Conservation (phyloP, 1,140 invertebrate species). For the Melitaea cinxia region DNA sequence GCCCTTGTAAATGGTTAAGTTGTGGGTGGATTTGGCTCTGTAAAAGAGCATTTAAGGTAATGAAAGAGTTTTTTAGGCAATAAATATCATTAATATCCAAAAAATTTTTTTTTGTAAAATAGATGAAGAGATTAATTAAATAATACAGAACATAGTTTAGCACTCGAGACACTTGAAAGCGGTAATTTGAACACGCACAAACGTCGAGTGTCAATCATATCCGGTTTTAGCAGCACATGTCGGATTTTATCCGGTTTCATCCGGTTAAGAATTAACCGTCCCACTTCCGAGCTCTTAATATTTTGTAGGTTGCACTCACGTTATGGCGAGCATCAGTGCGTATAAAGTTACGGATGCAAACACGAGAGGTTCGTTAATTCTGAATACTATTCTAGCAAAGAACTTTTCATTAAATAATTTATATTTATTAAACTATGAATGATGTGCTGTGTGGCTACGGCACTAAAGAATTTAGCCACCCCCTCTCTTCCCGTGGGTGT, state of each 20-base stretch:
- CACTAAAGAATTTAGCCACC: no score
- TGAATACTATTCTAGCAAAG: not conserved
- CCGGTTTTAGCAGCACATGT: not conserved
- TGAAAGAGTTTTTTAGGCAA: no score
- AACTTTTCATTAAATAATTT: not conserved
- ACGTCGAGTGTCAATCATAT: not conserved
- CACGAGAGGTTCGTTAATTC: conserved; percentile 1
- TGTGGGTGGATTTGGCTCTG: no score
- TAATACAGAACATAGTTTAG: not conserved
- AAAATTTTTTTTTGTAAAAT: no score
- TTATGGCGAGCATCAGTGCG: conserved; percentile 1
- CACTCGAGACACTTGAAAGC: not conserved
- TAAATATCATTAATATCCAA: no score
- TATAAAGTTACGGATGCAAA: conserved; percentile 7
- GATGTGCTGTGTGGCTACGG: no score
- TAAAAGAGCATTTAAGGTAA: no score
- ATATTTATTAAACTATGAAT: not conserved
- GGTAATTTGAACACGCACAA: not conserved
- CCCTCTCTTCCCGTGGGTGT: no score
- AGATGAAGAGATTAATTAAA: not conserved
- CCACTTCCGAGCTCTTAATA: not conserved
- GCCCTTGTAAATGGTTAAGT: no score
- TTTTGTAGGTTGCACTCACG: not conserved
- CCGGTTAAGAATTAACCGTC: not conserved
- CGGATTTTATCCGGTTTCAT: not conserved